Percentiles rank a stretch among this genome's conserved stretches.
Evolutionary conservation across 2,113 vertebrate species (phyloP).

Genomic region (Nothoprocta pentlandii): DNA sequence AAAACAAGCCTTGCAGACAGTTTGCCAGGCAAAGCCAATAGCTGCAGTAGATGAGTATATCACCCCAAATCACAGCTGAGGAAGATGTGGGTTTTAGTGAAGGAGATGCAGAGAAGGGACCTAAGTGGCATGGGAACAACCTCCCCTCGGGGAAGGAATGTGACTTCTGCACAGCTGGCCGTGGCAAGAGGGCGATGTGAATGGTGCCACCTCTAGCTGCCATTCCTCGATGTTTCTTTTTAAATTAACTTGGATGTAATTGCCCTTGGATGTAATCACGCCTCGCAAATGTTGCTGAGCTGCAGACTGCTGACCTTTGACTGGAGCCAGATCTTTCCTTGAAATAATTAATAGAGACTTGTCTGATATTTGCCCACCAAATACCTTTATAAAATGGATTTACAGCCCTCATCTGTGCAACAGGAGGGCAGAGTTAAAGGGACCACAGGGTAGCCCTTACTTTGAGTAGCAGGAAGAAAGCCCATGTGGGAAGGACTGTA

Average conservation of each 20-base stretch:
- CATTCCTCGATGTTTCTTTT: neutral
- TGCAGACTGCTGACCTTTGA: slow-evolving; percentile 43
- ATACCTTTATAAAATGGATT: neutral
- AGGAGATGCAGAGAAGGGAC: too few relatives aligned
- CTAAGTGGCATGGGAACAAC: neutral
- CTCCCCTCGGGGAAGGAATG: neutral
- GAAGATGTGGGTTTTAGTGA: neutral
- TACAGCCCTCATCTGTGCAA: neutral
- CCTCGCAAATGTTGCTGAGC: slow-evolving; percentile 29
- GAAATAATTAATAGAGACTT: slow-evolving; percentile 21
- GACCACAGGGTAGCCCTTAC: accelerated
- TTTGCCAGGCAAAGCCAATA: slow-evolving; percentile 12
- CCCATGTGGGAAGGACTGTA: neutral
- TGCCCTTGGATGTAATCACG: neutral
- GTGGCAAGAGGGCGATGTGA: neutral
- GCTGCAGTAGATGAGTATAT: neutral
- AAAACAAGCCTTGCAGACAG: neutral
- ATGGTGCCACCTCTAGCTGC: neutral
- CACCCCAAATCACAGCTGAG: neutral
- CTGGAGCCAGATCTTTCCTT: slow-evolving; percentile 10
- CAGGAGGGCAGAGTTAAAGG: neutral
- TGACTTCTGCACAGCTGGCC: neutral
- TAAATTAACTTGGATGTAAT: neutral
- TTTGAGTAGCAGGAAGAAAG: neutral
- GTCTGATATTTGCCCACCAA: neutral